phyloP scores from a whole-genome alignment of 2,888 invertebrate genomes.

The Metallyticus violacea region DNA sequence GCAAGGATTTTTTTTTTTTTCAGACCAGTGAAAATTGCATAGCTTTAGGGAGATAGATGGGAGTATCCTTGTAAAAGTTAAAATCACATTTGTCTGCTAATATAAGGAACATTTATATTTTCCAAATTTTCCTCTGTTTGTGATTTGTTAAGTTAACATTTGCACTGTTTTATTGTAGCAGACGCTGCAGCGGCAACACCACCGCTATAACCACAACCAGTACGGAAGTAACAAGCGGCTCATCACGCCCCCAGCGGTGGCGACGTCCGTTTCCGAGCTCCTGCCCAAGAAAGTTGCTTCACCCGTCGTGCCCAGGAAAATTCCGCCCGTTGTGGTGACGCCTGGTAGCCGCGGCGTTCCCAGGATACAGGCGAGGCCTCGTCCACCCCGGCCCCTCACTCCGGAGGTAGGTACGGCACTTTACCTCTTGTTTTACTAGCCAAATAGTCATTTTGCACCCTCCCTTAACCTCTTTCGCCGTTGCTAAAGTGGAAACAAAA shows the following conservation, averaged over 20 bases:
- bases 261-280: constrained; percentile 14
- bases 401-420: constrained; percentile 30
- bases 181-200: constrained; percentile 49
- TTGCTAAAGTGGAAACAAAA: no score
- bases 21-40: no score
- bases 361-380: background rate
- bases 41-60: no score
- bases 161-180: background rate
- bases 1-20: no score
- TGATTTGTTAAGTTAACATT: no score
- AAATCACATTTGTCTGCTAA: no score
- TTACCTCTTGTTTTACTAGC: no score
- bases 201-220: constrained; percentile 46
- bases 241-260: background rate
- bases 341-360: background rate
- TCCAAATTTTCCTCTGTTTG: no score
- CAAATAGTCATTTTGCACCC: no score
- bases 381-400: constrained; percentile 31
- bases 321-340: background rate
- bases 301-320: background rate
- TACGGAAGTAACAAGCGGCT: constrained; percentile 44
- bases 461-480: no score
- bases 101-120: no score
- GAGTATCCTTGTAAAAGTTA: no score
- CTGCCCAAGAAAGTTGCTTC: constrained; percentile 3